These are phyloP conservation scores for Rhingia rostrata DNA, from an alignment of 2,888 invertebrate genomes.

Conservation along the genomic window DNA sequence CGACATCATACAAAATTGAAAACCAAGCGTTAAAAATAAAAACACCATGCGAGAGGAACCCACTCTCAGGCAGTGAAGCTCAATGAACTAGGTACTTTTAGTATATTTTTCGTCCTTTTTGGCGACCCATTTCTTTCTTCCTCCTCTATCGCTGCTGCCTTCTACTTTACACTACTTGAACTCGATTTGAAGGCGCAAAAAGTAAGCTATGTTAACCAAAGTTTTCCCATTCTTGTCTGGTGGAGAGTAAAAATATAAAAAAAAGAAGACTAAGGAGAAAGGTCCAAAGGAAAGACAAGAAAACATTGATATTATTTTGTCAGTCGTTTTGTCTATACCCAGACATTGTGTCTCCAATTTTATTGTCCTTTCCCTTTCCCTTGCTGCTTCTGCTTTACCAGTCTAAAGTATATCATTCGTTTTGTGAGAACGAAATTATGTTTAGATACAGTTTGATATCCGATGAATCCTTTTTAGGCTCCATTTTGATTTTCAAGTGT, in stretches of 20 bases:
- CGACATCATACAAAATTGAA: constrained; percentile 50
- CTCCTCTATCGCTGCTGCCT: background rate
- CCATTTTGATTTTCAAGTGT: constrained; percentile 35
- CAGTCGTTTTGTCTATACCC: constrained; percentile 70
- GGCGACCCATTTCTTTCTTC: constrained; percentile 67
- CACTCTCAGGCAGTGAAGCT: constrained; percentile 17
- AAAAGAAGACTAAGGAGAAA: constrained; percentile 19
- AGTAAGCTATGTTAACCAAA: constrained; percentile 50
- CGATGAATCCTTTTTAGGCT: constrained; percentile 42
- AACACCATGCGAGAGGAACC: constrained; percentile 21
- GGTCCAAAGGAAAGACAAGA: constrained; percentile 48
- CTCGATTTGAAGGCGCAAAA: constrained; percentile 19
- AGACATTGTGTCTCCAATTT: constrained; percentile 73
- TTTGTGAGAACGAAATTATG: constrained; percentile 21
- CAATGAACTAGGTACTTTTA: constrained; percentile 65
- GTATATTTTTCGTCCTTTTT: constrained; percentile 56
- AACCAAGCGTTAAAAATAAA: constrained; percentile 36
- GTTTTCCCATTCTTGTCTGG: constrained; percentile 34
- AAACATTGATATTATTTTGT: constrained; percentile 71
- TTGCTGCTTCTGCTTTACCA: constrained; percentile 19
- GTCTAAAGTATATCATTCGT: constrained; percentile 49
- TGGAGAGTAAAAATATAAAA: constrained; percentile 28
- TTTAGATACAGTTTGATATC: constrained; percentile 34
- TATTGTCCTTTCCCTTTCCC: constrained; percentile 68
- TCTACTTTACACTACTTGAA: no score